A percentile compares a stretch with the other conserved stretches of the same genome.
phyloP scores from a whole-genome alignment of 2,797 vertebrate species.

The Huso huso region DNA sequence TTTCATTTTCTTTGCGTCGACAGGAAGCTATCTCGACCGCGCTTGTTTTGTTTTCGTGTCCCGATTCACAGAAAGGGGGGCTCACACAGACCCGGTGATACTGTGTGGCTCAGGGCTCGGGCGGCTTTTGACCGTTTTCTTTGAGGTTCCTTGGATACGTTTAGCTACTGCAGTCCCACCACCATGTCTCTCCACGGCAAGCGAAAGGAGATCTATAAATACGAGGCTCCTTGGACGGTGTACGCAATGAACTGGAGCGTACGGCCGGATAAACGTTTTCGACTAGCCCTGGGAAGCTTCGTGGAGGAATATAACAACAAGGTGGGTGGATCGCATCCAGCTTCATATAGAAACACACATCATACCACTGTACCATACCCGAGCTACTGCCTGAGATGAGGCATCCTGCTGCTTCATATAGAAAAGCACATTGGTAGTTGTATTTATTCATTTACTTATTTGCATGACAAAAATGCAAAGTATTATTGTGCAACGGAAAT shows the following conservation, averaged over 20 bases:
- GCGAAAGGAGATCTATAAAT: conserved; percentile 99
- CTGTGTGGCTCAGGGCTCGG: not conserved
- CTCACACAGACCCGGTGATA: not conserved
- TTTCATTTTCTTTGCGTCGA: not conserved
- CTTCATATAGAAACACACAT: no score
- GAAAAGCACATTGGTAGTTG: no score
- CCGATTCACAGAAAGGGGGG: not conserved
- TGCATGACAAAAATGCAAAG: no score
- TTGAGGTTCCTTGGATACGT: conserved; percentile 20
- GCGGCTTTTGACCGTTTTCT: not conserved
- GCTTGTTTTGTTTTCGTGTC: not conserved
- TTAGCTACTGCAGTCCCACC: not conserved
- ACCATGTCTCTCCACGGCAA: conserved; percentile 96
- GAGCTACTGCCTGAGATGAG: no score
- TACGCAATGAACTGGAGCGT: conserved; percentile 99
- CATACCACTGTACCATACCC: no score
- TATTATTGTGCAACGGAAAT: no score
- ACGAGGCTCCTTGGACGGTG: conserved; percentile 97
- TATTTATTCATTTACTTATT: no score
- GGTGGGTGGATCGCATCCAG: conserved; percentile 45
- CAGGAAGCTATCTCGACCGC: not conserved
- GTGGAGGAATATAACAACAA: conserved; percentile 98
- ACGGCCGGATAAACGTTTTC: conserved; percentile 93
- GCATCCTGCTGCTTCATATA: no score
- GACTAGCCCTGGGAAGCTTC: conserved; percentile 89